These are phyloP conservation scores for Silurus lanzhouensis DNA, from an alignment of 2,797 vertebrate species.

Conservation along the genomic window DNA sequence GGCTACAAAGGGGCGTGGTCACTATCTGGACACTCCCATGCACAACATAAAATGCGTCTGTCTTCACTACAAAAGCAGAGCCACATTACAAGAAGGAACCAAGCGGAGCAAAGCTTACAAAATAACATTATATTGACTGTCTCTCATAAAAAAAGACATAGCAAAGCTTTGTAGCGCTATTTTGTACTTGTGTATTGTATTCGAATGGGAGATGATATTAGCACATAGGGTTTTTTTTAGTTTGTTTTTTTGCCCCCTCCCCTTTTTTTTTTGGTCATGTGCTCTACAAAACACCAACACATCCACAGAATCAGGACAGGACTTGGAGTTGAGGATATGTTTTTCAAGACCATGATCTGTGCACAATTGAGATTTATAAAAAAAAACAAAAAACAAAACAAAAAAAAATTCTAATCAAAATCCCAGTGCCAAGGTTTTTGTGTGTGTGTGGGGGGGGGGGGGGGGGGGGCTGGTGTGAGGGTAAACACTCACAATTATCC, in stretches of 20 bases:
- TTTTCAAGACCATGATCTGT: conserved; percentile 75
- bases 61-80: conserved; percentile 68
- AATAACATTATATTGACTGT: conserved; percentile 73
- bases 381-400: conserved; percentile 45
- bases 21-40: conserved; percentile 70
- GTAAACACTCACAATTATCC: conserved; percentile 74
- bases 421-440: conserved; percentile 92
- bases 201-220: conserved; percentile 61
- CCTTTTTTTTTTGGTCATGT: conserved; percentile 14
- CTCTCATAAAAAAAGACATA: conserved; percentile 48
- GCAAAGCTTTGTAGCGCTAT: conserved; percentile 59
- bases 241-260: neutral
- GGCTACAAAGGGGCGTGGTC: conserved; percentile 62
- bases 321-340: conserved; percentile 54
- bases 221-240: conserved; percentile 65
- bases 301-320: conserved; percentile 46
- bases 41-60: conserved; percentile 70
- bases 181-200: conserved; percentile 54
- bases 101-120: conserved; percentile 76
- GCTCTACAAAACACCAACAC: conserved; percentile 22
- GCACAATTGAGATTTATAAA: conserved; percentile 71
- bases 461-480: conserved; percentile 63
- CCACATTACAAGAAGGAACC: conserved; percentile 60
- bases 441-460: neutral
- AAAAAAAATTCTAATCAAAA: conserved; percentile 73